phyloP scores from a whole-genome alignment of 2,888 invertebrate species.

The Hypomecis atomaria region DNA sequence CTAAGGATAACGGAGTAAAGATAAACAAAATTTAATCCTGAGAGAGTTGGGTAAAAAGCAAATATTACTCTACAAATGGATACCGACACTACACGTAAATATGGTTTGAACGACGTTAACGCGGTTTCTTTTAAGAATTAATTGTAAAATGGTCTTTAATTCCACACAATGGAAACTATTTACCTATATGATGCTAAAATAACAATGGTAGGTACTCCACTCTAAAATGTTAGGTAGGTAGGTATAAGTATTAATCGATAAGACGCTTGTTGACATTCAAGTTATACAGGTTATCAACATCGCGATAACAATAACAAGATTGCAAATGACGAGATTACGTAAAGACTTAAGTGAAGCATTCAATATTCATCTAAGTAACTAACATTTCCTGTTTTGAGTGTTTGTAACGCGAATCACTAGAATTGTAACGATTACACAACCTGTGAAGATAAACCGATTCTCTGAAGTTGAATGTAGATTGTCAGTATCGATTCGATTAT shows the following conservation, averaged over 20 bases:
- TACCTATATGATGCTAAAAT: not conserved
- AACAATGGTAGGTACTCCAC: not conserved
- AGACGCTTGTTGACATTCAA: conserved; percentile 14
- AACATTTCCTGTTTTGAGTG: conserved; percentile 38
- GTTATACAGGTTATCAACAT: conserved; percentile 22
- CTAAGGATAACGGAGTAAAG: no score
- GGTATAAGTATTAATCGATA: not conserved
- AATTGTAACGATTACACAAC: conserved; percentile 39
- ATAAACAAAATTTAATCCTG: no score
- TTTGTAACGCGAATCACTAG: conserved; percentile 33
- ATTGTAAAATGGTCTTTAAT: no score
- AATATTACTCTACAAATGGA: no score
- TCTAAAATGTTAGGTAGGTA: conserved; percentile 4
- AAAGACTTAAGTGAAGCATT: conserved; percentile 31
- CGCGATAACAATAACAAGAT: conserved; percentile 12
- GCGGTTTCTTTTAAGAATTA: no score
- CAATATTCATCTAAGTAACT: conserved; percentile 20
- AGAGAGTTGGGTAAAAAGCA: no score
- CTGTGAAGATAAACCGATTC: conserved; percentile 26
- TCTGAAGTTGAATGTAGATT: conserved; percentile 4
- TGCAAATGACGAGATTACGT: conserved; percentile 29
- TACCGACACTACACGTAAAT: no score
- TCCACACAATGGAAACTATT: no score
- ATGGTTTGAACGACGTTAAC: no score
- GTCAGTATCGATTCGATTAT: conserved; percentile 7